Evolutionary conservation across 2,113 vertebrate species (phyloP), one percentile per base, ranked within the genome.

Genomic region (Abramis brama): DNA sequence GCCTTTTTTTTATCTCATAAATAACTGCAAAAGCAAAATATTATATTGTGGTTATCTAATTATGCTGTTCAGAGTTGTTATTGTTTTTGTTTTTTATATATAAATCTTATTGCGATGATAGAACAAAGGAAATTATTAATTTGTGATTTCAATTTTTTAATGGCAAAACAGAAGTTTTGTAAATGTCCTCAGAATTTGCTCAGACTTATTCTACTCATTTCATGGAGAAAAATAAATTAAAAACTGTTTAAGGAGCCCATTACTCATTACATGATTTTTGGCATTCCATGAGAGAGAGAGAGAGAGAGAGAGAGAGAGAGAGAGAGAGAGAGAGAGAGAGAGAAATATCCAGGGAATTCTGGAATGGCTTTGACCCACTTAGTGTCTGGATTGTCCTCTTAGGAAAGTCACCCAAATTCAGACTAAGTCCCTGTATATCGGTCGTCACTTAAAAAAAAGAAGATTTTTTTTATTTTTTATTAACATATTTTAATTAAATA

Each of bases 301-400:
- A 33, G 30, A 33, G 30, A 33, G 30, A 33, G 30, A 33, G 33
- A 33, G 33, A 33, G 33, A 33, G 33, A 33, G 33, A 33, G 33
- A 33, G 6, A 74, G 71, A 59, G 5, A 70, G 6, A 59, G 8
- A 71, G 6, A 75, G 71, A 60, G 1, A 47, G 50, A 47, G 57
- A 21, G 11, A 52, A 19, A 27, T 17, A 39, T 78, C 76, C 30
- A 59, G 76, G 55, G 52, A 59, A 79, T 59, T 59, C 19, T 83
- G 81, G 47, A 83, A n/a, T 73, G 81, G 66, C 81, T 66, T 83
- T 73, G 66, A 73, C 66, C 66, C 81, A 73, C 66, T 83, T 73
- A 36, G 39, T 47, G 43, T n/a, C 71, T 47, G 43, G 43, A 47
- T 75, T 47, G 71, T 75, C 71, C 71, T 52, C 11, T 55, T 36